Evolutionary conservation across 2,888 invertebrate genomes (phyloP).

Genomic region (Epinotia bilunana): DNA sequence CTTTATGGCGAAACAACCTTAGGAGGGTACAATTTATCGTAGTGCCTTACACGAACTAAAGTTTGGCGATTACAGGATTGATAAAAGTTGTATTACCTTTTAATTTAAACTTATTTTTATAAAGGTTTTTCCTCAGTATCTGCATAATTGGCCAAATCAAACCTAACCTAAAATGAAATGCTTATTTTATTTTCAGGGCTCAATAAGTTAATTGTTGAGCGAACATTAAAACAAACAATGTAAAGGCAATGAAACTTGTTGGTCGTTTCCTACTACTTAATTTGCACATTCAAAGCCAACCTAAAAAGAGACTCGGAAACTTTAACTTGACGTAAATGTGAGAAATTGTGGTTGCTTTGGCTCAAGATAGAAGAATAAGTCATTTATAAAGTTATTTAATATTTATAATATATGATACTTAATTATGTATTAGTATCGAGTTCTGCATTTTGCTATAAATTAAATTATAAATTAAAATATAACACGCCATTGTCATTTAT

Average conservation of each 20-base stretch:
- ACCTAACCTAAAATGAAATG: not conserved
- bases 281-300: slow-evolving; percentile 57
- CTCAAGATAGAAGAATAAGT: slow-evolving; percentile 8
- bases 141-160: not conserved
- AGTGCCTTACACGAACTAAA: slow-evolving; percentile 66
- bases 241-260: slow-evolving; percentile 40
- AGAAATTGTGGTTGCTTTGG: slow-evolving; percentile 46
- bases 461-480: too few species aligned
- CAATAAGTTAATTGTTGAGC: not conserved
- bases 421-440: too few species aligned
- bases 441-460: too few species aligned
- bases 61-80: slow-evolving; percentile 56
- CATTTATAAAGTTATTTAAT: not conserved
- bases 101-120: slow-evolving; percentile 5
- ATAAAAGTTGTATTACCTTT: slow-evolving; percentile 51
- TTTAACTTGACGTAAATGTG: slow-evolving; percentile 55
- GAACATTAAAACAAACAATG: slow-evolving; percentile 36
- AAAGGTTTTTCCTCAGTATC: not conserved
- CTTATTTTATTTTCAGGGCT: not conserved
- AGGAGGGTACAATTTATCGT: slow-evolving; percentile 72
- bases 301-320: slow-evolving; percentile 58
- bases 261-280: slow-evolving; percentile 48
- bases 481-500: too few species aligned
- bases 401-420: too few species aligned
- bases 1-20: slow-evolving; percentile 72